phyloP scores from a whole-genome alignment of 2,888 invertebrate genomes.

The Villa cingulata region DNA sequence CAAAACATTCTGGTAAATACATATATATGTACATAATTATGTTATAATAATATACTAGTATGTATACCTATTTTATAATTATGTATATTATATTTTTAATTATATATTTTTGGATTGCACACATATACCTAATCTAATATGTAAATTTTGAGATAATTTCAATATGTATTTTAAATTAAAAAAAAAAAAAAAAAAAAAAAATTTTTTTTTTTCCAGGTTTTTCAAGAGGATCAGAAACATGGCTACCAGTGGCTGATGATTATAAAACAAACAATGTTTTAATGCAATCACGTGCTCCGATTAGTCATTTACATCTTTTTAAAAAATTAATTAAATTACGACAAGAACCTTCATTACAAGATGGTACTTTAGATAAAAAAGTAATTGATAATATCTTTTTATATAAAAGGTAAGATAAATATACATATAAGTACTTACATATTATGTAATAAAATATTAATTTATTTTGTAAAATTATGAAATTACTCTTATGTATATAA shows the following conservation, averaged over 20 bases:
- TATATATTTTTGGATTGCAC: neutral
- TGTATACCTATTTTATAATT: too few relatives aligned
- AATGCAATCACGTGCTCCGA: conserved; percentile 36
- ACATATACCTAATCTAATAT: too few relatives aligned
- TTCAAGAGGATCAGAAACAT: conserved; percentile 37
- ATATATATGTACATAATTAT: neutral
- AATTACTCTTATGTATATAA: too few relatives aligned
- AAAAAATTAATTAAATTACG: conserved; percentile 43
- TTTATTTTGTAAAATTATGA: too few relatives aligned
- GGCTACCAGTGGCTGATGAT: conserved; percentile 54
- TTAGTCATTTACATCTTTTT: conserved; percentile 53
- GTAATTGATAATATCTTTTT: conserved; percentile 27
- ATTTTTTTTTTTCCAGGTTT: conserved; percentile 22
- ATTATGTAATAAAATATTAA: neutral
- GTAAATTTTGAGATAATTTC: too few relatives aligned
- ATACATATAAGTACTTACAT: neutral
- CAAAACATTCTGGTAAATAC: conserved; percentile 29
- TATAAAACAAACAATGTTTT: conserved; percentile 46
- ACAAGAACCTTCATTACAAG: conserved; percentile 32
- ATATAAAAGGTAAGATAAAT: conserved; percentile 24
- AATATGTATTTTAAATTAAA: neutral
- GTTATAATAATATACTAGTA: too few relatives aligned
- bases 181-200: conserved; percentile 22
- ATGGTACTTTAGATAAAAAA: conserved; percentile 22
- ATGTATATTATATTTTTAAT: too few relatives aligned